Evolutionary conservation across 1,140 invertebrate species (phyloP), one percentile per base, ranked within the genome.

Genomic region (Scylla paramamosain): DNA sequence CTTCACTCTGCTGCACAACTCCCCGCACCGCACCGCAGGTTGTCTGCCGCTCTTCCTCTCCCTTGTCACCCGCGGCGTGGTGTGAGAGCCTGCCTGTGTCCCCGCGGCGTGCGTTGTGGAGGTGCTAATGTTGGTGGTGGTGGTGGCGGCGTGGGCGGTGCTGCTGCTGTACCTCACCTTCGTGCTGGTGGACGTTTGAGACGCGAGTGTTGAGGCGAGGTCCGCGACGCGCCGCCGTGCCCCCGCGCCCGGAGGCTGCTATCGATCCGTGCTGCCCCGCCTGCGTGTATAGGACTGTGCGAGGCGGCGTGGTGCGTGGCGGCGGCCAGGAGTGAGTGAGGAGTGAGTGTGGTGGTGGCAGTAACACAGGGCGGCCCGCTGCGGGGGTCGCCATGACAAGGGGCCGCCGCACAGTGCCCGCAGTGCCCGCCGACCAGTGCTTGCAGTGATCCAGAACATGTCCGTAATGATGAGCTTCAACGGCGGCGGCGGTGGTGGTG

Each of bases 401-500:
- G 10, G 52, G 52, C 52, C 16, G 52, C 52, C 52, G 52, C 16
- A 8, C 52, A 14, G 52, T 59, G 52, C 16, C 12, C 52, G 39
- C 39, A 39, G 39, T 59, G 52, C 86, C n/a, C 52, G 32, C 52
- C 91, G 25, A 29, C 91, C 28, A 20, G 32, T 28, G 28, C 39
- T 39, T 29, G 28, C 52, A 32, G 67, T 77, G 67, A 25, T 20
- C n/a, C 67, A 25, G 82, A 28, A 31, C 67, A 94, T 94, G 93
- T 94, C 93, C 31, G 87, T 94, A 7, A 89, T 94, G 93, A 94
- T 94, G 93, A 83, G 82, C 29, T 93, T 39, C 92, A 93, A 86
- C 92, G 83, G 82, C 83, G 93, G 48, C 2, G 86, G 84, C 8
- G 31, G 31, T 8, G 88, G 93, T n/a, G 93, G 86, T 32, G 93